Evolutionary conservation across 2,888 invertebrate genomes (phyloP), one percentile per base, ranked within the genome.

Genomic region (Torymus auratus): DNA sequence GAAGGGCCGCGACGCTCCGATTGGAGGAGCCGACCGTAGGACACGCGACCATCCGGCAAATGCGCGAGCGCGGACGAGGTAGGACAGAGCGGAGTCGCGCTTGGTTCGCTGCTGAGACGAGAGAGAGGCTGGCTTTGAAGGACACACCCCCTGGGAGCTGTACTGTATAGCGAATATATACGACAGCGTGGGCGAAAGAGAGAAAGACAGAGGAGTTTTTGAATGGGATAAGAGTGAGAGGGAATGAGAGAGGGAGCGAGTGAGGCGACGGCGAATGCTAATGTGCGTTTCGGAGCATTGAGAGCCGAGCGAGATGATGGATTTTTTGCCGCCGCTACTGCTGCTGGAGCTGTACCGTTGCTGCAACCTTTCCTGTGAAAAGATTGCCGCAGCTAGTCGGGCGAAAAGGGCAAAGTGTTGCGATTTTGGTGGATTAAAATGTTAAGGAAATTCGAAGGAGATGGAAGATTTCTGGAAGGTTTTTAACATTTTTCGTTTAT

Each of bases 271-370:
- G n/a, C 7, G 53, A 65, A 75, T 77, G 67, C 72, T 80, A 77
- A 80, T 80, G 74, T 68, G 65, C 41, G 41, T 62, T 68, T 61
- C 50, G 41, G 53, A 79, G 73, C 73, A 17, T 65, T 41, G 41
- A 41, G 41, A 41, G 53, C 64, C 17, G 20, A 52, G 28, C 10
- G 52, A 65, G 78, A 68, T 72, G 67, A 80, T 71, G 62, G 71
- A 61, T 67, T 71, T 69, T 65, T 69, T 56, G 56, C 2, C 13
- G 41, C n/a, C 28, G 62, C 14, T 70, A 2, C 52, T 41, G 11
- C 14, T 50, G 20, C 1, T 20, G 20, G 2, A 1, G 20, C 20
- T 20, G 20, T 20, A 20, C 20, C 20, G 20, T 20, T 20, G 67
- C 53, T 68, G 41, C 41, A 7, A 41, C 41, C 56, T 28, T 55